phyloP scores from a whole-genome alignment of 2,888 invertebrate species.

The Psococerastis gibbosa region DNA sequence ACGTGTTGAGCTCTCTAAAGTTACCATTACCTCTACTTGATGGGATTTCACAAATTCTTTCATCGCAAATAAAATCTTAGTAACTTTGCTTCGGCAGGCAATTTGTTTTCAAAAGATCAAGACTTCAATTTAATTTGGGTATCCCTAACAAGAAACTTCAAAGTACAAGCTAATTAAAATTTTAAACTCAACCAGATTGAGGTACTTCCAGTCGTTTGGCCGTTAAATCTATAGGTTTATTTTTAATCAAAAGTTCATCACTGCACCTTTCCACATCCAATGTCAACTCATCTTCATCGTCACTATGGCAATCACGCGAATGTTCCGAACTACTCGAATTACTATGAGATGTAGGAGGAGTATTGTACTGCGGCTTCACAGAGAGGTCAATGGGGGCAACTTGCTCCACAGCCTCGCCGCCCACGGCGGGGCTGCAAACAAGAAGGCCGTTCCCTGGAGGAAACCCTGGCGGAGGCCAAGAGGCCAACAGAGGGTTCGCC shows the following conservation, averaged over 20 bases:
- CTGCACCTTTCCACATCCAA: conserved; percentile 1
- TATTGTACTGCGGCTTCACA: conserved; percentile 20
- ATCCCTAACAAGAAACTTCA: too few relatives aligned
- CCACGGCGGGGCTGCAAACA: conserved; percentile 26
- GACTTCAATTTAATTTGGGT: too few relatives aligned
- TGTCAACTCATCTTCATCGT: conserved; percentile 3
- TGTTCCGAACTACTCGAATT: neutral
- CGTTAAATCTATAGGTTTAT: conserved; percentile 6
- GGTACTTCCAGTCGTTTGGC: conserved; percentile 6
- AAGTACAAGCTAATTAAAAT: too few relatives aligned
- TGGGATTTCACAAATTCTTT: too few relatives aligned
- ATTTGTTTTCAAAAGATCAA: too few relatives aligned
- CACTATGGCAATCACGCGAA: neutral
- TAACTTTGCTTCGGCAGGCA: too few relatives aligned
- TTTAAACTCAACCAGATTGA: too few relatives aligned
- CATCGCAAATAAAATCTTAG: too few relatives aligned
- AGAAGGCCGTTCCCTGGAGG: conserved; percentile 25
- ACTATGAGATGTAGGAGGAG: conserved; percentile 10
- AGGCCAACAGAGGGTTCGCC: conserved; percentile 3
- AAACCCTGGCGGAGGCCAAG: conserved; percentile 8
- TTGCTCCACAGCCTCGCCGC: conserved; percentile 27
- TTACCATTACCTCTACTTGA: too few relatives aligned
- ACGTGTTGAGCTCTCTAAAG: too few relatives aligned
- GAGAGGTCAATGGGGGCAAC: conserved; percentile 31
- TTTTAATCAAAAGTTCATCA: neutral